Evolutionary conservation across 2,888 invertebrate genomes (phyloP).

Genomic region (Phyto melanocephala): DNA sequence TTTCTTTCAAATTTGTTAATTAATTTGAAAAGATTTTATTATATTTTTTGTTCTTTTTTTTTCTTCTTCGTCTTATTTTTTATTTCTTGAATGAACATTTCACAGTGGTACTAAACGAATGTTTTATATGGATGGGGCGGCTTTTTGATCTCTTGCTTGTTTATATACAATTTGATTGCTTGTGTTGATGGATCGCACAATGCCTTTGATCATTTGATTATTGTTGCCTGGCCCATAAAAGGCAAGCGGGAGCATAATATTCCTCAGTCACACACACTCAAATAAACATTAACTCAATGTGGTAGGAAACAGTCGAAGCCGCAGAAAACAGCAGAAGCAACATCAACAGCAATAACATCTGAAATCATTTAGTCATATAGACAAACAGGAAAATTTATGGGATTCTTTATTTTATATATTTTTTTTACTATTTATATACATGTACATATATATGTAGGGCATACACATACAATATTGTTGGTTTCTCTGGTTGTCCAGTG

Average conservation of each 20-base stretch:
- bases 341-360: conserved; percentile 28
- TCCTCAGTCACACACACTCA: conserved; percentile 4
- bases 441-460: no score
- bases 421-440: neutral
- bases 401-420: neutral
- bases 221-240: conserved; percentile 44
- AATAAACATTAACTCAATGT: conserved; percentile 34
- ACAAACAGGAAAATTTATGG: conserved; percentile 36
- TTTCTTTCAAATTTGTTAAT: conserved; percentile 65
- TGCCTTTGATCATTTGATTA: conserved; percentile 69
- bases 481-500: neutral
- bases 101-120: conserved; percentile 28
- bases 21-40: conserved; percentile 57
- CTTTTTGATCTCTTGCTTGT: conserved; percentile 78
- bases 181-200: conserved; percentile 78
- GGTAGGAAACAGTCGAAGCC: neutral
- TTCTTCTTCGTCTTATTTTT: conserved; percentile 7
- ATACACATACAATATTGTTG: no score
- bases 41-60: neutral
- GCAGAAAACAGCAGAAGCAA: conserved; percentile 4
- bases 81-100: conserved; percentile 58
- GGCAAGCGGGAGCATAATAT: conserved; percentile 37
- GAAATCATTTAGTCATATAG: conserved; percentile 30
- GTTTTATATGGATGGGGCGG: conserved; percentile 53
- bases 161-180: conserved; percentile 79